These are phyloP conservation scores for Epizoanthus scotinus DNA, from an alignment of 92 coral and sea anemone species.

Conservation along the genomic window DNA sequence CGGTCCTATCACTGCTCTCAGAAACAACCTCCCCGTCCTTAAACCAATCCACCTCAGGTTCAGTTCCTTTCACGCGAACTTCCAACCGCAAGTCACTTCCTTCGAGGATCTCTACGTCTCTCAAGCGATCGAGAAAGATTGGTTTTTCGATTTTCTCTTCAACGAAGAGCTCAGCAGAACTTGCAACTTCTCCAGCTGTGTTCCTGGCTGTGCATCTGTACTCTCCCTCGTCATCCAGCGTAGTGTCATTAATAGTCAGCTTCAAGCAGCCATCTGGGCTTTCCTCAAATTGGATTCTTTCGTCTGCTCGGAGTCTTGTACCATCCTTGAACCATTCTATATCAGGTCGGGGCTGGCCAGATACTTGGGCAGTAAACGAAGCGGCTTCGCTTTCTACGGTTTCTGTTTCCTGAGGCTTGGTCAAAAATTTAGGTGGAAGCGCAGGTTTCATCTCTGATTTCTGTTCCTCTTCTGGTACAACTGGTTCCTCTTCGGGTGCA, in stretches of 20 bases:
- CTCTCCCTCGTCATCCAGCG: constrained; percentile 75
- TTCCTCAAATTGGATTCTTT: constrained; percentile 59
- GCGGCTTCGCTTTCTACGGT: constrained; percentile 77
- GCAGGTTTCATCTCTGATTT: constrained; percentile 34
- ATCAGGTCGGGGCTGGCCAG: constrained; percentile 70
- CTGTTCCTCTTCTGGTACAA: constrained; percentile 44
- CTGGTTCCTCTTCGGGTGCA: constrained; percentile 48
- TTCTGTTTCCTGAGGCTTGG: constrained; percentile 43
- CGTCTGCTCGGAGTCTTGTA: constrained; percentile 65
- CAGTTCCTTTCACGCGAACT: constrained; percentile 81
- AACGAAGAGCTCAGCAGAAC: constrained; percentile 71
- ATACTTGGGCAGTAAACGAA: constrained; percentile 61
- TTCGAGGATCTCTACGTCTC: constrained; percentile 62
- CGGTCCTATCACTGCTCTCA: constrained; percentile 57
- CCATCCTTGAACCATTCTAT: constrained; percentile 76
- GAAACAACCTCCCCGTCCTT: constrained; percentile 74
- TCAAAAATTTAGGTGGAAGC: constrained; percentile 50
- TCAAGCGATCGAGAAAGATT: constrained; percentile 58
- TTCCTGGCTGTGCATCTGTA: constrained; percentile 82
- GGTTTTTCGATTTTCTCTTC: constrained; percentile 61
- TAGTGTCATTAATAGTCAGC: constrained; percentile 64
- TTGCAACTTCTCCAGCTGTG: constrained; percentile 66
- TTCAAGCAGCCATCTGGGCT: constrained; percentile 63
- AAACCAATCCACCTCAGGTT: constrained; percentile 85
- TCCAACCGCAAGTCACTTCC: constrained; percentile 67